Evolutionary conservation across 1,140 invertebrate species (phyloP).

Genomic region (Drosophila truncata): DNA sequence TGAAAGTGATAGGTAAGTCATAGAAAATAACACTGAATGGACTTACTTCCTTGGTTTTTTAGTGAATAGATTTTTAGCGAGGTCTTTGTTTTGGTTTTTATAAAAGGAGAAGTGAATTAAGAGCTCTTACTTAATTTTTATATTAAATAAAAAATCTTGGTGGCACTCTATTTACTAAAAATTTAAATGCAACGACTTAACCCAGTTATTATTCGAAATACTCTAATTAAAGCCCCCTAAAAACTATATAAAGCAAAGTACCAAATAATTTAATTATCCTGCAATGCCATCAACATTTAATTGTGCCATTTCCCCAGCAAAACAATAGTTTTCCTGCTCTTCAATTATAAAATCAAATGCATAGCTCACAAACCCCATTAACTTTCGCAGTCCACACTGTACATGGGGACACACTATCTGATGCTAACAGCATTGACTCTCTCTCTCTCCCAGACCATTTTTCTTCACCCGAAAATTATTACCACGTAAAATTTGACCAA

Average conservation of each 20-base stretch:
- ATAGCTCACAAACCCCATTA: constrained; percentile 19
- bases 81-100: background rate
- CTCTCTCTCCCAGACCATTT: constrained; percentile 1
- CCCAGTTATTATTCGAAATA: background rate
- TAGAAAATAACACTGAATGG: constrained; percentile 2
- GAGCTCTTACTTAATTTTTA: background rate
- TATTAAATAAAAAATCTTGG: background rate
- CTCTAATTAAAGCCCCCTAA: background rate
- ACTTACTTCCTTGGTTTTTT: too few species aligned
- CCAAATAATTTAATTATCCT: background rate
- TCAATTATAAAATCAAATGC: constrained; percentile 2
- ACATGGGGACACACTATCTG: constrained; percentile 36
- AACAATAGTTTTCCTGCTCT: background rate
- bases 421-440: constrained; percentile 24
- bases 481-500: constrained; percentile 53
- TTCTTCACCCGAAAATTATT: constrained; percentile 35
- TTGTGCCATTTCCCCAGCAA: constrained; percentile 6
- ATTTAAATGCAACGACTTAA: background rate
- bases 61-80: background rate
- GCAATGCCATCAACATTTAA: background rate
- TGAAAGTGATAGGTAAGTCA: constrained; percentile 7
- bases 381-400: constrained; percentile 35
- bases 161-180: background rate
- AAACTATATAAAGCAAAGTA: background rate
- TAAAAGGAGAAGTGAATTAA: background rate